Evolutionary conservation across 2,113 vertebrate genomes (phyloP), one percentile per base, ranked within the genome.

Genomic region (Xenus cinereus): DNA sequence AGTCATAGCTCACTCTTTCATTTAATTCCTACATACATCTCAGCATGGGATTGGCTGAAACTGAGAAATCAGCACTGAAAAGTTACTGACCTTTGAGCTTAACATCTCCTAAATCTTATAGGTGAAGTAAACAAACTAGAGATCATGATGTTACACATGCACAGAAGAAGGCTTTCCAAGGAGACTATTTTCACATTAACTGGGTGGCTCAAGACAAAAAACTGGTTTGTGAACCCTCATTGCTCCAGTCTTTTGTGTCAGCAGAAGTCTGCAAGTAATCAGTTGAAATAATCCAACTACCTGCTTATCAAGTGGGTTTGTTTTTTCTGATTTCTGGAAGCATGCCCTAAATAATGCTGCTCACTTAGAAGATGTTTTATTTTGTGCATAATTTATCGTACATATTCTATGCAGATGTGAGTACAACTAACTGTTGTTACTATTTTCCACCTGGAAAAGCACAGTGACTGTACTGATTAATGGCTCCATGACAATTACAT

Each of bases 361-460:
- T 84, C 43, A 41, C 56, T 89, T 67, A 72, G 60, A 89, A 60
- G 21, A 89, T 39, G 43, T 87, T 92, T 94, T 43, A 89, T 89
- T 97, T 82, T 82, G 69, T 79, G 46, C 7, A 23, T 89, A 92
- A 92, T 66, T 94, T 92, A 84, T 75, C 37, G 21, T 59, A 60
- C 41, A 90, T 78, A 67, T 64, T 94, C 51, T 60, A 82, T 56
- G 69, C 95, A 96, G 46, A 95, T 95, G 94, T 87, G 57, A 90
- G 39, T 64, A 79, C 85, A 94, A 85, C 87, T 72, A 75, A 77
- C 48, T 41, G 87, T 72, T 85, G 74, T 90, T 93, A 89, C 43
- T 53, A 53, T 87, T 95, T 96, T 91, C 93, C 95, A 91, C 91
- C 93, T 96, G 93, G 91, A 96, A 94, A 84, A 93, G 69, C 83